Evolutionary conservation across 2,888 invertebrate genomes (phyloP), one percentile per base, ranked within the genome.

Genomic region (Plutella xylostella): DNA sequence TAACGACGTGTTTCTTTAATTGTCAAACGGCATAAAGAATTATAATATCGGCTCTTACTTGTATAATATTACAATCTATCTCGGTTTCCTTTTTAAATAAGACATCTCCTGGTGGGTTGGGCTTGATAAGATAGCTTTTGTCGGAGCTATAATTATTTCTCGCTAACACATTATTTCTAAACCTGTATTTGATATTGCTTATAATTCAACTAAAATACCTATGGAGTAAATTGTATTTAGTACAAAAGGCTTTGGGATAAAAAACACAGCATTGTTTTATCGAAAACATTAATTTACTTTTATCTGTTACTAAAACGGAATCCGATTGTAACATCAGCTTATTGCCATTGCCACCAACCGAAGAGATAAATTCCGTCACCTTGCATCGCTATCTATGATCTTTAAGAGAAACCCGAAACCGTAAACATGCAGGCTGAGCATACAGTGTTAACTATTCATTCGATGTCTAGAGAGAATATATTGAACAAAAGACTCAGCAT

Each of bases 401-500:
- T 83, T 72, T 66, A 72, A 72, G 73, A 68, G 80, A 75, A 83
- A 83, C 75, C 73, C 73, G 74, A 83, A 82, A 80, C 83, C 82
- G 72, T 80, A 77, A 77, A 80, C 76, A 78, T 74, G 70, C 69
- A 67, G 69, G 70, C 62, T 70, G 71, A 75, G 68, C 70, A 72
- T 65, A 75, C 69, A 66, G 68, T 70, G 70, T 76, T 80, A 79
- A 80, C 76, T 76, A 80, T 79, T 78, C 76, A 76, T 76, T 74
- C 68, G 63, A 63, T 67, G 74, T 73, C 72, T 71, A 71, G 60
- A 61, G 74, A 65, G 77, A 72, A 74, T 76, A 74, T 73, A 76
- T 74, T 72, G 79, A 80, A 82, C 82, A 82, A 83, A 80, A 79
- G 80, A 72, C 68, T 66, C 78, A 77, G 76, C 74, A 78, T 77